Evolutionary conservation across 1,140 invertebrate genomes (phyloP), one percentile per base, ranked within the genome.

Genomic region (Apis cerana): DNA sequence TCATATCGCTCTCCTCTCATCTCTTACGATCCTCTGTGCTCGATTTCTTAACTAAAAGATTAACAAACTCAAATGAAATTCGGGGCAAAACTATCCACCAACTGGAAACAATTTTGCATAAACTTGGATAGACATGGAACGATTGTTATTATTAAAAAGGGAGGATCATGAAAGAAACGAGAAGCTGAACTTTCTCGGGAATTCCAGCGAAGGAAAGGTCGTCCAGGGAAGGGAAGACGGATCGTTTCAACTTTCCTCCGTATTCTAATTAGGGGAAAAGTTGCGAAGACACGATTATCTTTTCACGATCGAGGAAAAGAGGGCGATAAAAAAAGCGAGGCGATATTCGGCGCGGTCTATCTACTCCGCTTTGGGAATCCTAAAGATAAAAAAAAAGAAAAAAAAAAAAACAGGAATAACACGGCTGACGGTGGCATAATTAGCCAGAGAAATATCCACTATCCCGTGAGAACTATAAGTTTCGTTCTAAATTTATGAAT

Each of bases 201-300:
- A 19, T 21, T 56, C 48, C 9, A 43, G 48, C n/a, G 15, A 50
- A 54, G 17, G 48, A 54, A 52, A 72, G n/a, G 48, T 48, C 48
- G 43, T n/a, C 8, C 13, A 13, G 61, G 62, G 23, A 74, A 21
- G 2, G 2, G n/a, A 52, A 58, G 50, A 27, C 8, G 52, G n/a
- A 59, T 13, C 5, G 3, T 48, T 59, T 21, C 65, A 23, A 64
- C 75, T 69, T 82, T 78, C 58, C 58, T 70, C 33, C n/a, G 64
- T 54, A 77, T 61, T 62, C 80, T 82, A 84, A 88, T 85, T 59
- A 62, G 65, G 65, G 64, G 83, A 85, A 84, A 85, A 77, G 78
- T 84, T 70, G 74, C 69, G 33, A 43, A 43, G 4, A 7, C 68
- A 15, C 15, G 43, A 10, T 33, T 15, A 48, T 15, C 17, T 82